A percentile compares a stretch with the other conserved stretches of the same genome.
phyloP scores from a whole-genome alignment of 2,113 vertebrate species.

The Oreamnos americanus region DNA sequence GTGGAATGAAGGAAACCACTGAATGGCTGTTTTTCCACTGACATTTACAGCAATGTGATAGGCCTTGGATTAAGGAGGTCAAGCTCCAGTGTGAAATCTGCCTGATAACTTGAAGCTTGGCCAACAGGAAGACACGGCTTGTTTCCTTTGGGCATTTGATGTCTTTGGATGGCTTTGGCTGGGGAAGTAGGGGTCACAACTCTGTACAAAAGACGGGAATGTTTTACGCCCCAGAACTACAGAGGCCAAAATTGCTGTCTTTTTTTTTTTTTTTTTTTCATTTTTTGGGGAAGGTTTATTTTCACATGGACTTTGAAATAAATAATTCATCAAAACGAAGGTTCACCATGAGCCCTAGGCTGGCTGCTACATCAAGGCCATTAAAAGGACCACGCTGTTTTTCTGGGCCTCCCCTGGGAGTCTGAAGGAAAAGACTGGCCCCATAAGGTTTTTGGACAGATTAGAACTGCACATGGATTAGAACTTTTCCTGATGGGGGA shows the following conservation, averaged over 20 bases:
- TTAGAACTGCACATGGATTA: not conserved
- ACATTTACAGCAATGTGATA: constrained; percentile 77
- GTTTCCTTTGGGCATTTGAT: constrained; percentile 66
- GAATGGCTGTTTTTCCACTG: constrained; percentile 72
- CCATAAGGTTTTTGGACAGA: not conserved
- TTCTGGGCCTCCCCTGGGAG: not conserved
- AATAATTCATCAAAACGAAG: not conserved
- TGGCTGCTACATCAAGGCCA: not conserved
- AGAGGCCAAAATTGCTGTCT: not conserved
- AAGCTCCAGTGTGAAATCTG: constrained; percentile 71
- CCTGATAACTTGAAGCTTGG: constrained; percentile 52
- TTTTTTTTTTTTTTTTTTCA: not conserved
- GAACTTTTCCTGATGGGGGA: not conserved
- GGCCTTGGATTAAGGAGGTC: constrained; percentile 77
- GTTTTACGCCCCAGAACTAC: not conserved
- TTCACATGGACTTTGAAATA: constrained; percentile 28
- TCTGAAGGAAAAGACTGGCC: not conserved
- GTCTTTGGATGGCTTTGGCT: constrained; percentile 50
- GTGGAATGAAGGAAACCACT: constrained; percentile 67
- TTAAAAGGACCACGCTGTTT: not conserved
- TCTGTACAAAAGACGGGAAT: not conserved
- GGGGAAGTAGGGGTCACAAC: constrained; percentile 26
- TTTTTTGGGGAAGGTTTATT: constrained; percentile 7
- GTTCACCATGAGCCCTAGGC: not conserved
- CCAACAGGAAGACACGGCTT: constrained; percentile 68